Evolutionary conservation across 2,113 vertebrate genomes (phyloP).

Genomic region (Spheniscus mendiculus): DNA sequence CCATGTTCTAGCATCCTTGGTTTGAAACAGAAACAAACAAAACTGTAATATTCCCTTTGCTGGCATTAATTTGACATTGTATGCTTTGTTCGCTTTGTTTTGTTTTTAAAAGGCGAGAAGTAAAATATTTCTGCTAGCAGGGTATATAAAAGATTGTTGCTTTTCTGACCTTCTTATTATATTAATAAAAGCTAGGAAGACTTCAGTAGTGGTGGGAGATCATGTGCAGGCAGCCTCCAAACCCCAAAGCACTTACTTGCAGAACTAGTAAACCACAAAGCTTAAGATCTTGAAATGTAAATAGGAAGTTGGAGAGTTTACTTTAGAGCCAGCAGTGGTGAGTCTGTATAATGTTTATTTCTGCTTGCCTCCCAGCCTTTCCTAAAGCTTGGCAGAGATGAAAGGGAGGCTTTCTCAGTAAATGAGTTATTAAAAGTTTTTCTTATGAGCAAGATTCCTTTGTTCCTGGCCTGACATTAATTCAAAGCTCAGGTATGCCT

Average conservation of each 20-base stretch:
- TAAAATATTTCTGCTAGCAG: constrained; percentile 48
- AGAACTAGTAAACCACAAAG: constrained; percentile 70
- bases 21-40: constrained; percentile 49
- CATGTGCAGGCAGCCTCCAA: constrained; percentile 60
- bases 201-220: constrained; percentile 52
- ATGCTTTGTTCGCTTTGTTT: constrained; percentile 26
- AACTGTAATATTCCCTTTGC: constrained; percentile 3
- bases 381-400: constrained; percentile 53
- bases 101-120: constrained; percentile 13
- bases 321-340: constrained; percentile 58
- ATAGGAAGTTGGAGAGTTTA: constrained; percentile 76
- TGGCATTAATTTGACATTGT: not conserved
- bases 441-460: constrained; percentile 65
- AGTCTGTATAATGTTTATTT: constrained; percentile 50
- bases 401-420: constrained; percentile 56
- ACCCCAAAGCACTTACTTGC: constrained; percentile 69
- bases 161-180: constrained; percentile 59
- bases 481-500: constrained; percentile 67
- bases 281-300: constrained; percentile 72
- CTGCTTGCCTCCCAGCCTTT: constrained; percentile 62
- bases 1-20: not conserved
- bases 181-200: constrained; percentile 60
- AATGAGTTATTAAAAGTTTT: constrained; percentile 55
- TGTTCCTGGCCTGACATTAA: constrained; percentile 59
- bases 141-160: constrained; percentile 33